phyloP scores from a whole-genome alignment of 1,140 invertebrate species.

The Leguminivora glycinivorella region DNA sequence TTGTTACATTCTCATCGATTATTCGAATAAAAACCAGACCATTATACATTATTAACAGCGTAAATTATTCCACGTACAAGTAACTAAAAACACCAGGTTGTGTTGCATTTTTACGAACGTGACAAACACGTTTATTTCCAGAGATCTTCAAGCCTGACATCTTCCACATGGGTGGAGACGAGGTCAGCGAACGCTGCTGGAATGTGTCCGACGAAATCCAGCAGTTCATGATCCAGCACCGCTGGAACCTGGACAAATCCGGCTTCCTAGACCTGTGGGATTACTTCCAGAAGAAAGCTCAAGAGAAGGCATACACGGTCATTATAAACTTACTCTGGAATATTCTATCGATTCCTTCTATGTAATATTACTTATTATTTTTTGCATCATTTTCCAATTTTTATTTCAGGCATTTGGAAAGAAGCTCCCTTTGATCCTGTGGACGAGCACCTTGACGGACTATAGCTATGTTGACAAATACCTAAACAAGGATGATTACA shows the following conservation, averaged over 20 bases:
- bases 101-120: too few species aligned
- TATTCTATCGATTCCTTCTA: conserved; percentile 4
- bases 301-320: conserved; percentile 81
- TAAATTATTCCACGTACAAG: too few species aligned
- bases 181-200: conserved; percentile 89
- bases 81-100: too few species aligned
- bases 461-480: conserved; percentile 82
- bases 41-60: too few species aligned
- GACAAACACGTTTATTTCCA: conserved; percentile 35
- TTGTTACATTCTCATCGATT: too few species aligned
- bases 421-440: conserved; percentile 84
- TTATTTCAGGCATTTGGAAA: conserved; percentile 77
- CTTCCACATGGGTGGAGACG: conserved; percentile 95
- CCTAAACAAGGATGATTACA: conserved; percentile 86
- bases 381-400: conserved; percentile 30
- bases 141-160: conserved; percentile 85
- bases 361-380: too few species aligned
- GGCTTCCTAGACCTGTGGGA: conserved; percentile 89
- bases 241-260: conserved; percentile 80
- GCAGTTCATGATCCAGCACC: conserved; percentile 84
- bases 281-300: conserved; percentile 85
- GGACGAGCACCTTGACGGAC: conserved; percentile 89
- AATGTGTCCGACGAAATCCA: conserved; percentile 83
- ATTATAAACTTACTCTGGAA: not conserved
- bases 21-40: too few species aligned